A percentile compares a stretch with the other conserved stretches of the same genome.
phyloP scores from a whole-genome alignment of 2,888 invertebrate species.

The Ecliptopera silaceata region DNA sequence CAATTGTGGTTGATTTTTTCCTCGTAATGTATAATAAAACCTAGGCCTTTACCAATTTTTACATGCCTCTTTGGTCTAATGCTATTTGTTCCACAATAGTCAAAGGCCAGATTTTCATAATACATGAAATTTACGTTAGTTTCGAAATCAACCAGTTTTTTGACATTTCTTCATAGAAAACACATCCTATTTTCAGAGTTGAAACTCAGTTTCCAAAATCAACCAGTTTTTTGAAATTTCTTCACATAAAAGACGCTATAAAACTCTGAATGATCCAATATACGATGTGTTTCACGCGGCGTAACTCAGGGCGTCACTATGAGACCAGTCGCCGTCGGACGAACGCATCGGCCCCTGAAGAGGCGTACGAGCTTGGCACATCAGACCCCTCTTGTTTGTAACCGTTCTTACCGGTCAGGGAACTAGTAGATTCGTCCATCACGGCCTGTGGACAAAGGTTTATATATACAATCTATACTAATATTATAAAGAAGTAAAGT shows the following conservation, averaged over 20 bases:
- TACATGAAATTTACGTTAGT: too few species aligned
- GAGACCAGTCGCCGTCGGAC: conserved; percentile 63
- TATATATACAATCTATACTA: too few species aligned
- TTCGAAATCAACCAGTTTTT: background rate
- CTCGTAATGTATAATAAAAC: too few species aligned
- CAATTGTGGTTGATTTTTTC: too few species aligned
- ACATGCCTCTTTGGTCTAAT: too few species aligned
- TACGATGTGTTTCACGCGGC: background rate
- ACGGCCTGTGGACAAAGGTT: conserved; percentile 80
- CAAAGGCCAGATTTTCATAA: too few species aligned
- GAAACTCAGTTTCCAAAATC: too few species aligned
- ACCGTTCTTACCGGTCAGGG: conserved; percentile 66
- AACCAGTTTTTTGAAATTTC: background rate
- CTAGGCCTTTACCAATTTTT: too few species aligned
- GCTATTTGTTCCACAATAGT: too few species aligned
- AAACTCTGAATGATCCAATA: conserved; percentile 1
- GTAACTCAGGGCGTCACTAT: conserved; percentile 25
- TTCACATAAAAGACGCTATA: background rate
- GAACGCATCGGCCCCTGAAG: conserved; percentile 74
- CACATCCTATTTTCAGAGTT: too few species aligned
- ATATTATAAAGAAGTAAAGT: too few species aligned
- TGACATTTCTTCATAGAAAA: background rate
- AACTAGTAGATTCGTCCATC: conserved; percentile 71
- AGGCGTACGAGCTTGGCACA: conserved; percentile 73
- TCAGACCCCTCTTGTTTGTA: conserved; percentile 74